phyloP scores from a whole-genome alignment of 2,888 invertebrate genomes.

The Plebejus anna region DNA sequence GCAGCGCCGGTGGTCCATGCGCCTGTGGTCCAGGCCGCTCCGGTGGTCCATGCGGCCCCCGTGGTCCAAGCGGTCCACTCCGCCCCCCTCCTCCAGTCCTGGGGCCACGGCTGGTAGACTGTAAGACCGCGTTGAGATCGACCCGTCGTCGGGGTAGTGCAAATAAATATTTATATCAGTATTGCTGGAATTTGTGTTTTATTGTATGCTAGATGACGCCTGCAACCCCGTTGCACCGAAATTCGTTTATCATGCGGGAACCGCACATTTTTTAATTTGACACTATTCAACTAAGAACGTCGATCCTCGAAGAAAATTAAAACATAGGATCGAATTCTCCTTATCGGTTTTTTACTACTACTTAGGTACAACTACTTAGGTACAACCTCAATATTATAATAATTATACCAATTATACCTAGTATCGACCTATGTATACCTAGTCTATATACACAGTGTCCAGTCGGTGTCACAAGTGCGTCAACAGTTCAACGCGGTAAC shows the following conservation, averaged over 20 bases:
- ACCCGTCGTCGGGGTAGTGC: constrained; percentile 59
- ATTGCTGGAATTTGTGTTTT: constrained; percentile 43
- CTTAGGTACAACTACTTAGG: background rate
- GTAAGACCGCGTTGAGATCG: constrained; percentile 62
- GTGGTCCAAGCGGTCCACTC: constrained; percentile 46
- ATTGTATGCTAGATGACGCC: background rate
- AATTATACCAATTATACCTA: background rate
- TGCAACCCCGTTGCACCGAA: no score
- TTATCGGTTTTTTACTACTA: no score
- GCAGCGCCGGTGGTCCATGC: constrained; percentile 45
- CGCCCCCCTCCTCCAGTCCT: constrained; percentile 35
- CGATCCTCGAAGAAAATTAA: no score
- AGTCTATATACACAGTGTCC: background rate
- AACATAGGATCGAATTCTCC: no score
- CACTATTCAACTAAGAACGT: no score
- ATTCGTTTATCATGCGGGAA: no score
- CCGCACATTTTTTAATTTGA: no score
- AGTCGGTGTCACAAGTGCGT: background rate
- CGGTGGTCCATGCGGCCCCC: constrained; percentile 53
- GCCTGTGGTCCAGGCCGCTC: constrained; percentile 49
- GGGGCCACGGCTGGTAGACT: constrained; percentile 56
- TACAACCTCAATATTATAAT: background rate
- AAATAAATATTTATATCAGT: constrained; percentile 59
- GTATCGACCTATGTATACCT: background rate
- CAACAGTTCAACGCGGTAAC: constrained; percentile 12